Evolutionary conservation across 2,888 invertebrate genomes (phyloP), one percentile per base, ranked within the genome.

Genomic region (Vannuccia rotundouncinata): DNA sequence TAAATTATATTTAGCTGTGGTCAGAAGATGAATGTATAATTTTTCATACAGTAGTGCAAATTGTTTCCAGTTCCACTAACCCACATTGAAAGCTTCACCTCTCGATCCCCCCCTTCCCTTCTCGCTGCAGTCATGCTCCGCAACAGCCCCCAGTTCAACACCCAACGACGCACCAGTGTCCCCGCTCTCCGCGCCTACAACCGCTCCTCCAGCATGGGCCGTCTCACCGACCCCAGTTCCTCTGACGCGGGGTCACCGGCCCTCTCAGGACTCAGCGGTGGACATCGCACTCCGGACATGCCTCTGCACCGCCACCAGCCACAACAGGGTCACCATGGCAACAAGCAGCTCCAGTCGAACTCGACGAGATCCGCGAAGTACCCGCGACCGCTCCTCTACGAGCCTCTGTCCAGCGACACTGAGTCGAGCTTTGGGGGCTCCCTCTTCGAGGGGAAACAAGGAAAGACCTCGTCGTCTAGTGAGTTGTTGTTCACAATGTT

Each of bases 91-190:
- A n/a, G n/a, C n/a, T n/a, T n/a, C n/a, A n/a, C n/a, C n/a, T n/a
- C n/a, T n/a, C n/a, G n/a, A n/a, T n/a, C n/a, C n/a, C n/a, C n/a
- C n/a, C n/a, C n/a, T n/a, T n/a, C n/a, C n/a, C n/a, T n/a, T n/a
- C n/a, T n/a, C n/a, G n/a, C n/a, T n/a, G n/a, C 66, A 66, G 66
- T 66, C 2, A 22, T 22, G 10, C 5, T 66, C 66, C 66, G 66
- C 25, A 27, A 17, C 2, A 66, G 66, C 22, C 66, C 66, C 22
- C 66, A 66, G 25, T 66, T 78, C 78, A 78, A 78, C 28, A 77
- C n/a, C 28, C 66, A 74, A 29, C 78, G 78, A n/a, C 78, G 78
- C 29, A 66, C 10, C 25, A 78, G 78, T 28, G 59, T 73, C 22
- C 59, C 59, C 76, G 29, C 78, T 22, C 66, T 78, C 27, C 78